Percentiles rank a stretch among this genome's conserved stretches.
Evolutionary conservation across 2,888 invertebrate genomes (phyloP).

Genomic region (Lepetodrilus schrolli): DNA sequence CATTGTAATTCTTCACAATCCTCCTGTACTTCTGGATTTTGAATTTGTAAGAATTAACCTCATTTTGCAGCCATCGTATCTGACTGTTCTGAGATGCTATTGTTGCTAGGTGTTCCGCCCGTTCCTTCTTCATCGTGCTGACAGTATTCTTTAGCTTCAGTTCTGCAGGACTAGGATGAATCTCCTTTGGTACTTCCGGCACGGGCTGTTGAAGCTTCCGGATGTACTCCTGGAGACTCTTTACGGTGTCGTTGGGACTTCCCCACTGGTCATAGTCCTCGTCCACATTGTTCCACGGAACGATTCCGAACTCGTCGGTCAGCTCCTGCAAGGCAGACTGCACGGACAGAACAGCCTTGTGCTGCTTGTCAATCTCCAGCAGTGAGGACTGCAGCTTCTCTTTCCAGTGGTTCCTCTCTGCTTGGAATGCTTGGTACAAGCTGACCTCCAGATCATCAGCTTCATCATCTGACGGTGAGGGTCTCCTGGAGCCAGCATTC

Average conservation of each 20-base stretch:
- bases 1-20: slow-evolving; percentile 60
- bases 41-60: slow-evolving; percentile 48
- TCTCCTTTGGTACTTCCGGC: background rate
- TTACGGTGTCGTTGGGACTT: slow-evolving; percentile 5
- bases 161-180: background rate
- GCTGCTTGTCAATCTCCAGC: slow-evolving; percentile 59
- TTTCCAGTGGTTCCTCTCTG: slow-evolving; percentile 62
- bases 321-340: slow-evolving; percentile 51
- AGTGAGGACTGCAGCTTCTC: slow-evolving; percentile 52
- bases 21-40: slow-evolving; percentile 53
- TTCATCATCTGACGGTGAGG: background rate
- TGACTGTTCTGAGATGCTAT: slow-evolving; percentile 42
- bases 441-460: background rate
- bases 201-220: background rate
- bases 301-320: slow-evolving; percentile 41
- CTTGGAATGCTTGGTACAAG: slow-evolving; percentile 43
- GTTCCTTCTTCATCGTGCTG: background rate
- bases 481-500: slow-evolving; percentile 28
- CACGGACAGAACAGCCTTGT: slow-evolving; percentile 46
- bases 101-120: background rate
- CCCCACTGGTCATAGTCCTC: slow-evolving; percentile 7
- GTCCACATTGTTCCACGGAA: slow-evolving; percentile 1
- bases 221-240: slow-evolving; percentile 26
- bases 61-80: slow-evolving; percentile 50
- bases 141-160: slow-evolving; percentile 9